Conservation (phyloP, 2,797 vertebrate species). For the Phrynocephalus vlangalii region DNA sequence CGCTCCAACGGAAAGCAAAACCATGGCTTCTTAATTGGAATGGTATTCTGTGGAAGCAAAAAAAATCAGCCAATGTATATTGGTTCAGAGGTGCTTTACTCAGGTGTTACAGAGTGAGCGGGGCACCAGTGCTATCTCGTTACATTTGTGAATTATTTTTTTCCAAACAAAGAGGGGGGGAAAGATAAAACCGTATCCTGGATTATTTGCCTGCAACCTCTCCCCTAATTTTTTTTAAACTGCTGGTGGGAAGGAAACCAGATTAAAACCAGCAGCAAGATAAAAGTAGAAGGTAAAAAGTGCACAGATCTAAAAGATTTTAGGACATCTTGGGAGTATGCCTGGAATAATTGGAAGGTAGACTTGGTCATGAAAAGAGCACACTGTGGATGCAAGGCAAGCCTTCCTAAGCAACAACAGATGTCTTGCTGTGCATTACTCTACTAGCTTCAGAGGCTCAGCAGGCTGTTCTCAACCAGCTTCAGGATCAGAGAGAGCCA, state of each 20-base stretch:
- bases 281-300: too few relatives aligned
- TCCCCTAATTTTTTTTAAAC: not conserved
- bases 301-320: too few relatives aligned
- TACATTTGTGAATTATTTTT: constrained; percentile 32
- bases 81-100: constrained; percentile 45
- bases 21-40: constrained; percentile 34
- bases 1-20: constrained; percentile 19
- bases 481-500: too few relatives aligned
- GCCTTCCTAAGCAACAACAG: too few relatives aligned
- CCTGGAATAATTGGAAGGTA: too few relatives aligned
- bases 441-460: too few relatives aligned
- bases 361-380: too few relatives aligned
- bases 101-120: constrained; percentile 37
- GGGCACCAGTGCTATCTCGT: not conserved
- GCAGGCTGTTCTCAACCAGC: too few relatives aligned
- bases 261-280: too few relatives aligned
- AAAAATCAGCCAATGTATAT: constrained; percentile 33
- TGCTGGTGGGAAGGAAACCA: not conserved
- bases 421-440: too few relatives aligned
- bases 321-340: too few relatives aligned
- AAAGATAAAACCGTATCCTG: not conserved
- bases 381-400: too few relatives aligned
- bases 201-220: not conserved
- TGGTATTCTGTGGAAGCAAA: constrained; percentile 44
- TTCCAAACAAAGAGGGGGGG: not conserved